phyloP scores from a whole-genome alignment of 2,113 vertebrate genomes.

The Lontra canadensis region DNA sequence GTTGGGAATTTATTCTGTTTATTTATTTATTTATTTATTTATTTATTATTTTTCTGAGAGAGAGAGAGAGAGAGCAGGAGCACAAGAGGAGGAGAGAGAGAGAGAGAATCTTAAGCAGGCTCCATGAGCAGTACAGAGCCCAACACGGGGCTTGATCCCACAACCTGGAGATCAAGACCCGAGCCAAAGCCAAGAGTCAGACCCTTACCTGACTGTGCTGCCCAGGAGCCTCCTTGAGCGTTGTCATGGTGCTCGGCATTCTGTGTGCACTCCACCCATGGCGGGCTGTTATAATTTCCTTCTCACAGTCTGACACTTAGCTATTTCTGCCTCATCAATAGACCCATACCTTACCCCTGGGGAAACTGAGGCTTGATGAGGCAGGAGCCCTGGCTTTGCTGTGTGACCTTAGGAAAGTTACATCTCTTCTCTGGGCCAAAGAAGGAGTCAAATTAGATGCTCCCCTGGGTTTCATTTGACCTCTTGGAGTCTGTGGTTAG shows the following conservation, averaged over 20 bases:
- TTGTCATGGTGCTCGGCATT: neutral
- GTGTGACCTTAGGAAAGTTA: neutral
- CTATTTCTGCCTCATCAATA: neutral
- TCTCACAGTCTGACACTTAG: neutral
- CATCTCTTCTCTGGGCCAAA: neutral
- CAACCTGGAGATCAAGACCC: neutral
- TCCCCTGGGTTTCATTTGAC: neutral
- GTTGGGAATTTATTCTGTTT: neutral
- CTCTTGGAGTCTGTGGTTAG: neutral
- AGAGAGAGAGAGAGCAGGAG: neutral
- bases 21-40: neutral
- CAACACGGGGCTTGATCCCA: neutral
- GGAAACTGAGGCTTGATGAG: neutral
- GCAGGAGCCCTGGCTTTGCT: neutral
- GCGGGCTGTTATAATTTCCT: neutral
- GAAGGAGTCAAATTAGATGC: neutral
- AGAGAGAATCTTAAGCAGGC: neutral
- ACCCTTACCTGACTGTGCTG: neutral
- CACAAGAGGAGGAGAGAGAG: neutral
- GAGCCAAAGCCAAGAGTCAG: neutral
- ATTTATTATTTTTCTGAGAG: neutral
- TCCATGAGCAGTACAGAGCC: neutral
- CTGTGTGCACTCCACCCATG: fast-evolving
- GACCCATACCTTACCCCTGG: neutral
- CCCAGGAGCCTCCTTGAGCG: neutral